Evolutionary conservation across 2,797 vertebrate species (phyloP), one percentile per base, ranked within the genome.

Genomic region (Amphiprion clarkii): DNA sequence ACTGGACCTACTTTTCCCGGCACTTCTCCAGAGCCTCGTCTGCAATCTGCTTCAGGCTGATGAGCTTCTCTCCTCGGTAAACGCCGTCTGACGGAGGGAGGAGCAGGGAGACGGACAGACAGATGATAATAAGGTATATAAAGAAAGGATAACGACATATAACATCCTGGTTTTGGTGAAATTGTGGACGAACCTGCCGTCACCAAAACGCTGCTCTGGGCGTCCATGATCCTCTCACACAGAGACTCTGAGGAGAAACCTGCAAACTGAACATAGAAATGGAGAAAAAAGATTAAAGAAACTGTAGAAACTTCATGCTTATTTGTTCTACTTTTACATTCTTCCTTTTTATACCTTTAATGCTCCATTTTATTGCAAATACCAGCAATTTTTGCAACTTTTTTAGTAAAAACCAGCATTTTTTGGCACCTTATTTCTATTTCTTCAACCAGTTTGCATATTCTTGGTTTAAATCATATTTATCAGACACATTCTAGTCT

Each of bases 171-270:
- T 42, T 19, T 13, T 11, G 52, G 31, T 49, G n/a, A 59, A 40
- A 59, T 9, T 53, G 12, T 40, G 2, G 8, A 3, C 51, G 13
- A 19, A 96, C 95, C 95, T 93, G 95, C 94, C 4, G 95, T 96
- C 81, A 96, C 92, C 81, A 96, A 84, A 61, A 95, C 42, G 39
- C 79, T 83, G 85, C 95, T 93, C 73, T 94, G 92, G 51, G 95
- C 89, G 3, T 96, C 95, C 48, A 93, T 71, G 13, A 96, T 94
- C 87, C 95, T 89, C 51, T 95, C 95, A 76, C 92, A 94, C 86
- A 96, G 87, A 55, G 94, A 95, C 49, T 95, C 95, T 0, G 94
- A 89, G 54, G 95, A 96, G 81, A 96, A 96, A n/a, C 95, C 95
- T 87, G 95, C 95, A 93, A 96, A 96, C 95, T 96, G 84, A 73